phyloP scores from a whole-genome alignment of 2,797 vertebrate genomes.

The Spinus olivaceus region DNA sequence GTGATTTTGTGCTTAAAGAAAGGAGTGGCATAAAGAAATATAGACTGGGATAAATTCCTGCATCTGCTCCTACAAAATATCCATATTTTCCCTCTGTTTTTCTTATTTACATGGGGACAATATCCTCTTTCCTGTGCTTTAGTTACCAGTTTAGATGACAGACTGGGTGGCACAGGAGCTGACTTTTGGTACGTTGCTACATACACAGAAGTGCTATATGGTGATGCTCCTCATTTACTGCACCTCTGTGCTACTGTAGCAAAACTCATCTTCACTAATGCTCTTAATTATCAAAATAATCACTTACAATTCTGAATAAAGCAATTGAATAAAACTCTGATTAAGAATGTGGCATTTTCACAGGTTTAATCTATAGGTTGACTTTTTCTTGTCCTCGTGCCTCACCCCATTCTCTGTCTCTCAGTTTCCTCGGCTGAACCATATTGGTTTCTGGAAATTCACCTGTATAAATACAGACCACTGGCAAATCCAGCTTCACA shows the following conservation, averaged over 20 bases:
- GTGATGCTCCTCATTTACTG: neutral
- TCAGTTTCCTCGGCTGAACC: neutral
- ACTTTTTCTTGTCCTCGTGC: neutral
- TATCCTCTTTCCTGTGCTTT: neutral
- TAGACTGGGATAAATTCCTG: neutral
- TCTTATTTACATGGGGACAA: neutral
- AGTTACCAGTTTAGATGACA: neutral
- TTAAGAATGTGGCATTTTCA: neutral
- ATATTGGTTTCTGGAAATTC: neutral
- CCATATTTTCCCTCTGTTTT: neutral
- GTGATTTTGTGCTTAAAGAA: neutral
- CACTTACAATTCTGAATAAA: neutral
- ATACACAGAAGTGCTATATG: neutral
- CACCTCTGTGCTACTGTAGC: neutral
- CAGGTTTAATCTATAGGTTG: neutral
- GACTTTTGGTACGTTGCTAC: accelerated
- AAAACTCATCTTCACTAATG: neutral
- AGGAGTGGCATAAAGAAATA: neutral
- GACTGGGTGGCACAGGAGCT: neutral
- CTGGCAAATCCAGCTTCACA: neutral
- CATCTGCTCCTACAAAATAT: neutral
- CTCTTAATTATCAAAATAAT: neutral
- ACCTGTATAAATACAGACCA: neutral
- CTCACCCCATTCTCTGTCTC: neutral
- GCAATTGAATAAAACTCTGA: accelerated